phyloP scores from a whole-genome alignment of 1,140 invertebrate species.

The Scaptomyza hsui region DNA sequence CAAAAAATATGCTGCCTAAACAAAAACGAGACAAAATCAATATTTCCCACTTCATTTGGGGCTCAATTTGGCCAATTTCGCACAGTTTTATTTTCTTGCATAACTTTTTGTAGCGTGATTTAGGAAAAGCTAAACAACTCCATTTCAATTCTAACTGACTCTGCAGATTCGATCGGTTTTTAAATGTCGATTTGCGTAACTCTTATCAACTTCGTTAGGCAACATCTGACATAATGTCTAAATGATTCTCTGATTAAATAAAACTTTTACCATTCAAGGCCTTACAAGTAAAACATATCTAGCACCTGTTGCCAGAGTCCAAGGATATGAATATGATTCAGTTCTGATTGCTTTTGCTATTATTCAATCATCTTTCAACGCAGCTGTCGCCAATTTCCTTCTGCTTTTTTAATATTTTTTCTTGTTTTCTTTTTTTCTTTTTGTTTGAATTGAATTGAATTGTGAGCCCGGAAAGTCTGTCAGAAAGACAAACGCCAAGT shows the following conservation, averaged over 20 bases:
- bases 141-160: not conserved
- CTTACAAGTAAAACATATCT: constrained; percentile 2
- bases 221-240: not conserved
- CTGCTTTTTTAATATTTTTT: constrained; percentile 8
- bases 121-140: not conserved
- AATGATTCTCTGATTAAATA: not conserved
- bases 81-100: too few relatives aligned
- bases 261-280: not conserved
- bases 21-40: not conserved
- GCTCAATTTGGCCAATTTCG: not conserved
- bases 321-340: constrained; percentile 62
- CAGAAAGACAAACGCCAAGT: constrained; percentile 51
- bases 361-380: constrained; percentile 67
- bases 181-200: not conserved
- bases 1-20: not conserved
- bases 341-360: constrained; percentile 29
- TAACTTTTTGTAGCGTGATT: too few relatives aligned
- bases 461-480: constrained; percentile 11
- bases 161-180: not conserved
- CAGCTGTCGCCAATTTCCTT: constrained; percentile 62
- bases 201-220: not conserved
- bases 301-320: constrained; percentile 39
- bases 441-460: constrained; percentile 14
- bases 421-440: constrained; percentile 1
- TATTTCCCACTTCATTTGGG: not conserved